These are phyloP conservation scores for Syngnathus acus DNA, from an alignment of 2,797 vertebrate species.

Conservation along the genomic window DNA sequence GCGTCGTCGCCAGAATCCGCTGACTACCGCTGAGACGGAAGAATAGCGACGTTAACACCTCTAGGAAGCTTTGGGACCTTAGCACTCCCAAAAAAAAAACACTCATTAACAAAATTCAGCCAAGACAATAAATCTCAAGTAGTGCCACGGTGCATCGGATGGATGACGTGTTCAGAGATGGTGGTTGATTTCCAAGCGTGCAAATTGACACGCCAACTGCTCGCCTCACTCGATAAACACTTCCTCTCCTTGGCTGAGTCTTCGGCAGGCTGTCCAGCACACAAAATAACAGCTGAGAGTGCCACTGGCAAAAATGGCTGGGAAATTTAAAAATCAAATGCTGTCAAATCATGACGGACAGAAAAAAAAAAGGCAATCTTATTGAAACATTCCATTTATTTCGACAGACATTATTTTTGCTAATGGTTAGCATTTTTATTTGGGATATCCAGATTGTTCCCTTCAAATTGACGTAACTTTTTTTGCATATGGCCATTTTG, in stretches of 20 bases:
- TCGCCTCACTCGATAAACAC: constrained; percentile 17
- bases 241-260: constrained; percentile 30
- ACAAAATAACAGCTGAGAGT: constrained; percentile 39
- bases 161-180: not conserved
- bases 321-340: constrained; percentile 14
- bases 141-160: not conserved
- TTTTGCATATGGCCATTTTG: constrained; percentile 5
- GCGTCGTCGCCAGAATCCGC: constrained; percentile 31
- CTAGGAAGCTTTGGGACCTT: constrained; percentile 22
- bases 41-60: constrained; percentile 25
- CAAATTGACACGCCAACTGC: constrained; percentile 26
- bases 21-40: constrained; percentile 24
- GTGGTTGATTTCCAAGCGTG: constrained; percentile 13
- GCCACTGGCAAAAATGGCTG: constrained; percentile 11
- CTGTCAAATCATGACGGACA: constrained; percentile 10
- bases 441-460: too few relatives aligned
- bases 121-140: not conserved
- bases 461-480: not conserved
- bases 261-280: constrained; percentile 25
- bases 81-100: constrained; percentile 7
- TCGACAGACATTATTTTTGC: too few relatives aligned
- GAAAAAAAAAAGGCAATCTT: too few relatives aligned
- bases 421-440: too few relatives aligned
- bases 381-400: too few relatives aligned
- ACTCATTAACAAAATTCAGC: not conserved